Evolutionary conservation across 2,797 vertebrate species (phyloP).

Genomic region (Scolopax rusticola): DNA sequence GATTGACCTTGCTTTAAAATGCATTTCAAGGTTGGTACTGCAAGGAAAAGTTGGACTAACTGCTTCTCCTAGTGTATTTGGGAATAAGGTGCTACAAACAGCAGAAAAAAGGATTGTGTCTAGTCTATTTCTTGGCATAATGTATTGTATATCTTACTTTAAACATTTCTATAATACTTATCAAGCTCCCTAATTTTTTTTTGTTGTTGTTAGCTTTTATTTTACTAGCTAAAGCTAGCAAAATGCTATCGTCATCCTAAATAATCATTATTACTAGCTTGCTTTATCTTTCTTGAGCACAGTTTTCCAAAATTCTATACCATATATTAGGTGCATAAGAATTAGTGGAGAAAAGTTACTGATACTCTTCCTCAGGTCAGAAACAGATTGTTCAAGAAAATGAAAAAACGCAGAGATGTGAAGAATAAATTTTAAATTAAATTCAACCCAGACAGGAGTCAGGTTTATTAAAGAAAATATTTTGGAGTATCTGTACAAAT

Average conservation of each 20-base stretch:
- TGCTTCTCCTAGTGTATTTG: not conserved
- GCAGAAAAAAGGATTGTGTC: accelerated
- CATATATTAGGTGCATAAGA: not conserved
- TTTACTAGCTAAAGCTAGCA: not conserved
- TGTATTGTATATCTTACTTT: not conserved
- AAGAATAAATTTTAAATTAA: not conserved
- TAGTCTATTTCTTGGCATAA: not conserved
- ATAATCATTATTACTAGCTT: not conserved
- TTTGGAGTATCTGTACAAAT: not conserved
- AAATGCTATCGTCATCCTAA: not conserved
- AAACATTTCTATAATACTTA: not conserved
- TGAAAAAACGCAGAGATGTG: not conserved
- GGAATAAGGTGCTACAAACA: not conserved
- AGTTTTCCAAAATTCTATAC: not conserved
- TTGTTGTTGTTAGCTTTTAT: not conserved
- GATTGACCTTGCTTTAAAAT: not conserved
- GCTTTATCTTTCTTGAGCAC: not conserved
- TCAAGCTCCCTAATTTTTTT: not conserved
- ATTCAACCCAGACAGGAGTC: not conserved
- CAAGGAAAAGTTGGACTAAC: not conserved
- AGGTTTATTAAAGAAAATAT: not conserved
- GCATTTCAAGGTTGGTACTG: not conserved
- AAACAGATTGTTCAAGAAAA: not conserved
- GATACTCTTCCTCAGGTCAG: not conserved
- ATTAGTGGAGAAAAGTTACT: not conserved